These are phyloP conservation scores for Theristicus caerulescens DNA, from an alignment of 2,113 vertebrate genomes.

Conservation along the genomic window DNA sequence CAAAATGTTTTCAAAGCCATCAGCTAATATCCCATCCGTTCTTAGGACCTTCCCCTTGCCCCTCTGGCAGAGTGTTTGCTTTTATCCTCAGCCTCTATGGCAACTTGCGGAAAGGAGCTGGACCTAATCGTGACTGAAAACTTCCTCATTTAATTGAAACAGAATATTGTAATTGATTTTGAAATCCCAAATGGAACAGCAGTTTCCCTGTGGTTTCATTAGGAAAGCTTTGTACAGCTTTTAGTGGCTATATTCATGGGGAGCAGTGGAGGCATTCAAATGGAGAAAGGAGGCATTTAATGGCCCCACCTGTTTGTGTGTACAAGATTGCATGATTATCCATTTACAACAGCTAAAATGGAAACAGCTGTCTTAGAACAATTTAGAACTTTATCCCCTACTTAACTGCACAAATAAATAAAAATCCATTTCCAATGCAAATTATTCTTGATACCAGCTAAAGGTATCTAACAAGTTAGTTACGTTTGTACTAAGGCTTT, in stretches of 20 bases:
- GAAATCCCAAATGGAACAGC: background rate
- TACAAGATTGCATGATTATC: background rate
- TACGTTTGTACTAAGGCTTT: background rate
- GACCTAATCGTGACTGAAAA: background rate
- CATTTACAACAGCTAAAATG: conserved; percentile 38
- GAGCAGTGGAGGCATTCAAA: background rate
- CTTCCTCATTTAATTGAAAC: background rate
- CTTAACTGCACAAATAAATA: conserved; percentile 14
- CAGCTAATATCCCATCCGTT: background rate
- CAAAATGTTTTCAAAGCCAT: background rate
- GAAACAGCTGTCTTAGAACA: conserved; percentile 54
- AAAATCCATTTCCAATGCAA: conserved; percentile 37
- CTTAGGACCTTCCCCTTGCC: background rate
- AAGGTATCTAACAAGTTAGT: conserved; percentile 20
- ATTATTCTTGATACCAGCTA: background rate
- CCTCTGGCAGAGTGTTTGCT: background rate
- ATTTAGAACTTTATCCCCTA: conserved; percentile 24
- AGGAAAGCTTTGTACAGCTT: background rate
- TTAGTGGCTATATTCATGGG: background rate
- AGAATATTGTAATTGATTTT: background rate
- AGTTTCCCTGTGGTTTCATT: background rate
- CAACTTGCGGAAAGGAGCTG: background rate
- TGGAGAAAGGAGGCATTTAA: background rate
- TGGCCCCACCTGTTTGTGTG: background rate
- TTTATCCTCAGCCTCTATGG: background rate